Evolutionary conservation across 2,888 invertebrate genomes (phyloP).

Genomic region (Heteromurus nitidus): DNA sequence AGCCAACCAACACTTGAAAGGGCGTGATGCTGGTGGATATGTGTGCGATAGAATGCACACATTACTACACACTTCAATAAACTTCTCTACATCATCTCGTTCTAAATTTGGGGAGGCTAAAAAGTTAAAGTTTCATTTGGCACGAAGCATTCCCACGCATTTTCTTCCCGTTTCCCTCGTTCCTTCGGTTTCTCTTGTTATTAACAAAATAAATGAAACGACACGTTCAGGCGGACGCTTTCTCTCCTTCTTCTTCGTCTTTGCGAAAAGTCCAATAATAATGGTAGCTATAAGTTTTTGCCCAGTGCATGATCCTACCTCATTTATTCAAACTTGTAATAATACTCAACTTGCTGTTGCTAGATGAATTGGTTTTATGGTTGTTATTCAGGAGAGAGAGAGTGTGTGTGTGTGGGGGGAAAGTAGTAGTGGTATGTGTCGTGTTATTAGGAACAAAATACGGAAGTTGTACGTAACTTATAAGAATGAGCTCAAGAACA

Average conservation of each 20-base stretch:
- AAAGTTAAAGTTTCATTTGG: conserved; percentile 68
- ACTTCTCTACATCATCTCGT: too few relatives aligned
- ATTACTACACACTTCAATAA: conserved; percentile 16
- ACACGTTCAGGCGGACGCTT: conserved; percentile 67
- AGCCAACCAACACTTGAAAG: too few relatives aligned
- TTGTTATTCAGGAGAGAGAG: conserved; percentile 24
- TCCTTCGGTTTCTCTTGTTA: conserved; percentile 44
- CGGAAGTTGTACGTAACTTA: neutral
- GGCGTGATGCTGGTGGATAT: neutral
- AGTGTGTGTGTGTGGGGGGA: too few relatives aligned
- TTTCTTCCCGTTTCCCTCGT: conserved; percentile 45
- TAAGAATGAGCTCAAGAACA: conserved; percentile 1
- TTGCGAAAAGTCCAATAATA: conserved; percentile 52
- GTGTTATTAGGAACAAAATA: neutral
- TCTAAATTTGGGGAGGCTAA: too few relatives aligned
- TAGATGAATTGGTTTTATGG: conserved; percentile 42
- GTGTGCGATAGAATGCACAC: too few relatives aligned
- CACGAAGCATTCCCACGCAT: conserved; percentile 68
- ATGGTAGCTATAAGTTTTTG: conserved; percentile 18
- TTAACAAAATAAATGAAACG: conserved; percentile 73
- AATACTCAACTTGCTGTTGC: conserved; percentile 19
- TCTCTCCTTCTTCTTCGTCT: conserved; percentile 27
- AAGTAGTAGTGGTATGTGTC: conserved; percentile 4
- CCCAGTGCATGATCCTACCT: conserved; percentile 45
- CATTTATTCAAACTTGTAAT: conserved; percentile 65